Evolutionary conservation across 1,140 invertebrate genomes (phyloP).

Genomic region (Apis dorsata): DNA sequence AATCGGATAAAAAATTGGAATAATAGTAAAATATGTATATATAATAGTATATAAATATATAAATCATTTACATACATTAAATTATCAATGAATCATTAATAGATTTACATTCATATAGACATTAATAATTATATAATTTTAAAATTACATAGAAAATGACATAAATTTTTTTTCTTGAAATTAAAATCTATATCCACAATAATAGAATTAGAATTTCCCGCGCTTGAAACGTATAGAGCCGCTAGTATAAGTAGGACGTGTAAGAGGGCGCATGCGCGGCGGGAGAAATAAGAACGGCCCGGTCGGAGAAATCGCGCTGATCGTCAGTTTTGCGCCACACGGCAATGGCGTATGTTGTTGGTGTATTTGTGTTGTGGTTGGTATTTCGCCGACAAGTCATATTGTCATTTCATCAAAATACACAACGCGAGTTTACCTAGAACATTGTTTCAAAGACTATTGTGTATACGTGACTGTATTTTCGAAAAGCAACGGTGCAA

Average conservation of each 20-base stretch:
- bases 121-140: too few species aligned
- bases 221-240: not conserved
- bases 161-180: too few species aligned
- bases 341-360: conserved; percentile 65
- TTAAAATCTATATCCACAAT: too few species aligned
- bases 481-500: conserved; percentile 23
- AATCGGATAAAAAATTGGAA: not conserved
- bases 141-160: too few species aligned
- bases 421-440: conserved; percentile 32
- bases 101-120: too few species aligned
- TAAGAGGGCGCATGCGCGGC: conserved; percentile 43
- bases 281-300: conserved; percentile 53
- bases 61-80: too few species aligned
- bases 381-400: not conserved
- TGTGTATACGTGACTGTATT: conserved; percentile 1
- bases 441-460: not conserved
- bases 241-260: not conserved
- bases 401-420: conserved; percentile 37
- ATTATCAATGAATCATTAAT: too few species aligned
- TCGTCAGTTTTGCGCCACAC: conserved; percentile 70
- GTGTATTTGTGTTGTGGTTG: conserved; percentile 37
- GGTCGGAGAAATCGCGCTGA: conserved; percentile 18
- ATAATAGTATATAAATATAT: not conserved
- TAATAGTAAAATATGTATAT: not conserved
- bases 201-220: conserved; percentile 19